Evolutionary conservation across 2,888 invertebrate genomes (phyloP), one percentile per base, ranked within the genome.

Genomic region (Euzophera pinguis): DNA sequence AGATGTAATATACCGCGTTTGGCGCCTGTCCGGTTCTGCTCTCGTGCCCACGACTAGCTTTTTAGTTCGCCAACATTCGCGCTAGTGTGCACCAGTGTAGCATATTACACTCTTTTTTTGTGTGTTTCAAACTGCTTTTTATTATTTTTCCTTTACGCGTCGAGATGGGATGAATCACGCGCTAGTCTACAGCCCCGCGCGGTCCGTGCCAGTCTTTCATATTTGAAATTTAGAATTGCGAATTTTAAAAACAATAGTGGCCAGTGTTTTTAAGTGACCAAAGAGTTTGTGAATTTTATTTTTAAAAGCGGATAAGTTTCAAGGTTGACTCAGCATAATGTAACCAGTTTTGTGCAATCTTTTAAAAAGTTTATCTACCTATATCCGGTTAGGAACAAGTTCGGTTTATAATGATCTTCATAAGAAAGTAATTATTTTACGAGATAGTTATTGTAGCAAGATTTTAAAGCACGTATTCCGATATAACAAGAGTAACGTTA

Each of bases 111-210:
- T 29, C 47, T 32, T 42, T 56, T 52, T 60, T 43, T 61, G 63
- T 63, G 62, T 57, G 60, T 62, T 61, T 54, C 58, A 54, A 55
- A 55, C 66, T 65, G 67, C 71, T 71, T 62, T 67, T 71, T 70
- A 71, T 76, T 32, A 32, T 32, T 32, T 77, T 75, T 71, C 72
- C 71, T 77, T 71, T 57, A 65, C 68, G 61, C 61, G 58, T 58
- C 57, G 69, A 69, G 70, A 76, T 75, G 75, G 75, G 83, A 85
- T 86, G 87, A 87, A 79, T 86, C 87, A 86, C 71, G 64, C 56
- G 55, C 57, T 81, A 86, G 85, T 86, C 76, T 70, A 71, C 62
- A 64, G 64, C 64, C 69, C 71, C 69, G 73, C 77, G 75, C 71
- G 74, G 69, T 70, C 71, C 71, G 62, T 65, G 64, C 65, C 70